A percentile compares a stretch with the other conserved stretches of the same genome.
Evolutionary conservation across 2,888 invertebrate genomes (phyloP).

Genomic region (Matsumyia berberina): DNA sequence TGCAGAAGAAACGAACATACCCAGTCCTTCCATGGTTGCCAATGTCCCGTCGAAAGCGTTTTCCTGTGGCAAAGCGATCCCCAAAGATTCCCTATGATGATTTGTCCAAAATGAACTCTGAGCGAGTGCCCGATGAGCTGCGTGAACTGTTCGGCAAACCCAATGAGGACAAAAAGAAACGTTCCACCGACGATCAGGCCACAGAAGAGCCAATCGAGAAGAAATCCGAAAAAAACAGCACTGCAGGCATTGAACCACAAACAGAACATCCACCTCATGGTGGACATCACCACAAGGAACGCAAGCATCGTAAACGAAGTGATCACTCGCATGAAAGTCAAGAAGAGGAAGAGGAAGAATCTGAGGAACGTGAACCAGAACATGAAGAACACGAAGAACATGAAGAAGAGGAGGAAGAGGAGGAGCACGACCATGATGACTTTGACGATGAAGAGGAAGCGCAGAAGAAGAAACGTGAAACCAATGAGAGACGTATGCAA

Average conservation of each 20-base stretch:
- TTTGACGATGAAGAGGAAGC: conserved; percentile 83
- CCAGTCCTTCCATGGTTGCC: conserved; percentile 84
- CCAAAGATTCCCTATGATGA: conserved; percentile 83
- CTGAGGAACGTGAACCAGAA: conserved; percentile 81
- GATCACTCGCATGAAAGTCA: conserved; percentile 79
- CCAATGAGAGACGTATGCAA: conserved; percentile 62
- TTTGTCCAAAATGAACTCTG: conserved; percentile 86
- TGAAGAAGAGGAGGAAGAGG: conserved; percentile 81
- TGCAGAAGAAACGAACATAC: conserved; percentile 83
- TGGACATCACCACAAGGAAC: conserved; percentile 77
- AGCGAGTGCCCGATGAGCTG: conserved; percentile 88
- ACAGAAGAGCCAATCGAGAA: conserved; percentile 53
- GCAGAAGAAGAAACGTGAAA: conserved; percentile 84
- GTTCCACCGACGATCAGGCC: conserved; percentile 82
- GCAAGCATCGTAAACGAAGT: conserved; percentile 81
- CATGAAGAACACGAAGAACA: conserved; percentile 84
- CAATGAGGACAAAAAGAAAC: conserved; percentile 85
- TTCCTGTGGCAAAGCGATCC: conserved; percentile 89
- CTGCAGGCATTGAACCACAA: conserved; percentile 78
- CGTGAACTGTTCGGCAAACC: conserved; percentile 87
- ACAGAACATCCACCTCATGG: conserved; percentile 82
- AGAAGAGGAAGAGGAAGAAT: conserved; percentile 80
- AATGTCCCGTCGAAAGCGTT: conserved; percentile 85
- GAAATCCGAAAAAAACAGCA: conserved; percentile 58
- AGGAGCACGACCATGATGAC: conserved; percentile 78